Evolutionary conservation across 2,888 invertebrate genomes (phyloP).

Genomic region (Bursaphelenchus okinawaensis): DNA sequence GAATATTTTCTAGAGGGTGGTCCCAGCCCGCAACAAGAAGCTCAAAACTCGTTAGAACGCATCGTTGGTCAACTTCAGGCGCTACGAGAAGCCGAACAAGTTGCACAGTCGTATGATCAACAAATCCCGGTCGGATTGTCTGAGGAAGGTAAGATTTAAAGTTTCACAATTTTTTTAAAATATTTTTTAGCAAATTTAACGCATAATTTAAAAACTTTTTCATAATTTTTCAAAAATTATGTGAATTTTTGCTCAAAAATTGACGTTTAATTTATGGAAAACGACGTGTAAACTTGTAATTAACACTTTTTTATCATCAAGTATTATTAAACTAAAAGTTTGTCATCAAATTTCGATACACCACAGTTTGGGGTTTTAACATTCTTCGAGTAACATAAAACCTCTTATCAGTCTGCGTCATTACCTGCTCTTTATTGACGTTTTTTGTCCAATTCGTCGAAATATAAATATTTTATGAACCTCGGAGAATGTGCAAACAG

Average conservation of each 20-base stretch:
- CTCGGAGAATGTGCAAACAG: background rate
- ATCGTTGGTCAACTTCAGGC: background rate
- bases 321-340: too few species aligned
- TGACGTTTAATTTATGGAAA: too few species aligned
- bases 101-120: background rate
- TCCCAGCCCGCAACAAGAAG: background rate
- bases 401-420: background rate
- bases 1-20: background rate
- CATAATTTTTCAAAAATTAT: too few species aligned
- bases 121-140: background rate
- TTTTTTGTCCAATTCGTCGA: background rate
- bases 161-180: too few species aligned
- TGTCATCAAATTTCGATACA: too few species aligned
- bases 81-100: background rate
- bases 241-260: too few species aligned
- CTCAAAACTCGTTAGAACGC: background rate
- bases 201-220: too few species aligned
- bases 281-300: too few species aligned
- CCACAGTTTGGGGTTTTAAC: too few species aligned
- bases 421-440: background rate
- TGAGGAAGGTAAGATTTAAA: background rate
- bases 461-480: background rate
- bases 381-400: too few species aligned
- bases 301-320: too few species aligned
- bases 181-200: too few species aligned